A percentile compares a stretch with the other conserved stretches of the same genome.
Conservation (phyloP, 2,113 vertebrate genomes). For the Elephas maximus region DNA sequence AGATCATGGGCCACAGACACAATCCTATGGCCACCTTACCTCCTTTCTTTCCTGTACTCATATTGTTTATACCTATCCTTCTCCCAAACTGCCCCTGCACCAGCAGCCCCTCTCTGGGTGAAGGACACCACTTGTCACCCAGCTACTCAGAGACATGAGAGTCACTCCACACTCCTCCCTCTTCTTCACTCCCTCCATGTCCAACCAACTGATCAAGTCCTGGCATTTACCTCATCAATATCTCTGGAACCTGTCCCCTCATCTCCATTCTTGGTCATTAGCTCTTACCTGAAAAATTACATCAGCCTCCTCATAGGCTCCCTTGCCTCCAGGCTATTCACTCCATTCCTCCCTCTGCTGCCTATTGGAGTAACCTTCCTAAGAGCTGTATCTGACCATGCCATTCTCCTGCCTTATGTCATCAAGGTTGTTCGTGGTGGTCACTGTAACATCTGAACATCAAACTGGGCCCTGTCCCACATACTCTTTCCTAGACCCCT, state of each 20-base stretch:
- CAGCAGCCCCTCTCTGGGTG: neutral
- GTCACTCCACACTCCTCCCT: neutral
- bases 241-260: neutral
- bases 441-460: neutral
- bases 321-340: neutral
- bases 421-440: neutral
- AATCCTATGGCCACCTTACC: neutral
- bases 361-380: neutral
- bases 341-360: neutral
- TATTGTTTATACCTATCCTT: neutral
- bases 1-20: neutral
- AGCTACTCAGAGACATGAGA: neutral
- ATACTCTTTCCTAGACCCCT: neutral
- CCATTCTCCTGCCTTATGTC: neutral
- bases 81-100: neutral
- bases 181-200: neutral
- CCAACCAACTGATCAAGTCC: neutral
- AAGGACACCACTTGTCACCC: neutral
- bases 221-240: neutral
- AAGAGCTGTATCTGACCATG: neutral
- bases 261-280: neutral
- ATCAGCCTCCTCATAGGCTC: neutral
- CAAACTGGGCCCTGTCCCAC: neutral
- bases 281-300: neutral
- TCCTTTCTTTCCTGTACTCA: neutral